Percentiles rank a stretch among this genome's conserved stretches.
phyloP scores from a whole-genome alignment of 2,113 vertebrate genomes.

The Plectropomus leopardus region DNA sequence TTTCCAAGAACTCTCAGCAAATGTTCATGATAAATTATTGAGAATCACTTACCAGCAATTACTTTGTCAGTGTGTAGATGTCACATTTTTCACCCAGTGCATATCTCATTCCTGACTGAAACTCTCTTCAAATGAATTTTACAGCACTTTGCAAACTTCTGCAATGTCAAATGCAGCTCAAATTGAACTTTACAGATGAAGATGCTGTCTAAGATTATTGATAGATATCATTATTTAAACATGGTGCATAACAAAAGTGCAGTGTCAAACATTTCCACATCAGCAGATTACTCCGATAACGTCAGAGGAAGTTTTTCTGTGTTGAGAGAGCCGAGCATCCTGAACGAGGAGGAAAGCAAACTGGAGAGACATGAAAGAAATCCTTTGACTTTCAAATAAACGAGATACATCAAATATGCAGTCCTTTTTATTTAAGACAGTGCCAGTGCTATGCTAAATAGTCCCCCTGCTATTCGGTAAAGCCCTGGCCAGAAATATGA shows the following conservation, averaged over 20 bases:
- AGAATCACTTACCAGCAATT: conserved; percentile 11
- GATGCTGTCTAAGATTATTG: conserved; percentile 71
- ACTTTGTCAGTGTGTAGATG: background rate
- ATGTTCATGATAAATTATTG: conserved; percentile 2
- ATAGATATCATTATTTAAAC: conserved; percentile 79
- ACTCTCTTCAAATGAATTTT: conserved; percentile 35
- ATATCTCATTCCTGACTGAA: conserved; percentile 21
- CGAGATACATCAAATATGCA: conserved; percentile 57
- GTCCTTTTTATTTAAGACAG: conserved; percentile 62
- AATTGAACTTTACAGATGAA: conserved; percentile 63
- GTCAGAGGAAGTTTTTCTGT: conserved; percentile 33
- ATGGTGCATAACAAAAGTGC: conserved; percentile 65
- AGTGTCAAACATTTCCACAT: conserved; percentile 66
- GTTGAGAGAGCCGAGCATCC: conserved; percentile 19
- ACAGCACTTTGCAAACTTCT: conserved; percentile 53
- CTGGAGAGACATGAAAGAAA: conserved; percentile 63
- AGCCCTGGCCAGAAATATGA: conserved; percentile 42
- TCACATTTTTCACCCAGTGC: conserved; percentile 17
- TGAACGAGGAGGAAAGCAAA: conserved; percentile 50
- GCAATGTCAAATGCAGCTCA: conserved; percentile 65
- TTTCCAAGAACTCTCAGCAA: conserved; percentile 17
- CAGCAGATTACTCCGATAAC: conserved; percentile 75
- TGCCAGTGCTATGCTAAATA: conserved; percentile 57
- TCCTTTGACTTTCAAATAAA: conserved; percentile 63
- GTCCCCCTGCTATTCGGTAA: conserved; percentile 25